These are phyloP conservation scores for Ooceraea biroi DNA, from an alignment of 1,140 invertebrate species.

Conservation along the genomic window DNA sequence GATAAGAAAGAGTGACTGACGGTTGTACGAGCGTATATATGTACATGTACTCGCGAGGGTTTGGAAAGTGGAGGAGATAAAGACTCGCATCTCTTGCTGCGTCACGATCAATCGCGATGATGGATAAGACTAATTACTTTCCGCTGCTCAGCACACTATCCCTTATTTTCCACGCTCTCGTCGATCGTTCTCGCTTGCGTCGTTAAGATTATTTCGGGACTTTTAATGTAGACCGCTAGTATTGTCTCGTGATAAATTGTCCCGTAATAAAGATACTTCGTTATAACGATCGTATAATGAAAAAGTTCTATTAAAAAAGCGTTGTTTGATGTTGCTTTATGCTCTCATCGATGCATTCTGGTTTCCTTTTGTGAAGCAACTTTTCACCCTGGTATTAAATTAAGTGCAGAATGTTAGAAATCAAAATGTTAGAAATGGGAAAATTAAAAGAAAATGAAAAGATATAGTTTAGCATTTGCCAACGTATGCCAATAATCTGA, in stretches of 20 bases:
- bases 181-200: neutral
- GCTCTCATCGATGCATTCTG: neutral
- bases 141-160: neutral
- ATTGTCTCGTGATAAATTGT: slow-evolving; percentile 39
- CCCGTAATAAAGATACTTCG: neutral
- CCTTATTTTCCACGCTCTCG: neutral
- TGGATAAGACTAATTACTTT: slow-evolving; percentile 59
- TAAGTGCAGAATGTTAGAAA: slow-evolving; percentile 10
- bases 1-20: slow-evolving; percentile 10
- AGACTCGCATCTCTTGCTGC: slow-evolving; percentile 16
- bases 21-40: neutral
- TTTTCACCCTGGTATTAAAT: neutral
- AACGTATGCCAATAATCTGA: neutral
- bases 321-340: slow-evolving; percentile 2
- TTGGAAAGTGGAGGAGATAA: slow-evolving; percentile 36
- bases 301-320: no score
- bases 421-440: neutral
- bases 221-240: neutral
- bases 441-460: neutral
- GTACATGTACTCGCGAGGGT: neutral
- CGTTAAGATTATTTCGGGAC: neutral
- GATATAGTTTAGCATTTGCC: neutral
- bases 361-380: neutral
- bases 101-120: slow-evolving; percentile 45
- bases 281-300: neutral